Percentiles rank a stretch among this genome's conserved stretches.
These are phyloP conservation scores for Saguinus midas DNA, from an alignment of 2,113 vertebrate species.

Conservation along the genomic window DNA sequence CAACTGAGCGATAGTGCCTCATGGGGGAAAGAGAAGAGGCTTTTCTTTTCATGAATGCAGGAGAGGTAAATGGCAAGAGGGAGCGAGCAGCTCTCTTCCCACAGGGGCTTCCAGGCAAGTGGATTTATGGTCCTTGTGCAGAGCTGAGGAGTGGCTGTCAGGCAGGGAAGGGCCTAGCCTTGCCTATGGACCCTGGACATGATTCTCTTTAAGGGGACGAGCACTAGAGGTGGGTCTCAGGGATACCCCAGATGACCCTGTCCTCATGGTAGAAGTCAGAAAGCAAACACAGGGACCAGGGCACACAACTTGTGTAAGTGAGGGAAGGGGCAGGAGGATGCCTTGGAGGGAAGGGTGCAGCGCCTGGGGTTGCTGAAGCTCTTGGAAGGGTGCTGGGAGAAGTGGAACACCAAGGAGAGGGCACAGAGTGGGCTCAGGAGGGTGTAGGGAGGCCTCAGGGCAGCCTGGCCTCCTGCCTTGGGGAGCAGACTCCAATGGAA, in stretches of 20 bases:
- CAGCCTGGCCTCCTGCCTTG: not conserved
- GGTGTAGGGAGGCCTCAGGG: not conserved
- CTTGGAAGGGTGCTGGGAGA: not conserved
- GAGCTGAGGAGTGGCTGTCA: not conserved
- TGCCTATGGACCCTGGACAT: not conserved
- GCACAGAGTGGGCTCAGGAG: not conserved
- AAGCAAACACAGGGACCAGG: no score
- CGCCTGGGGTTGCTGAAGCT: not conserved
- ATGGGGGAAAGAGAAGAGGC: fast-evolving
- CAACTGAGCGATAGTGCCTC: no score
- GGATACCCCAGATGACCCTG: not conserved
- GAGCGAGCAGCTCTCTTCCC: no score
- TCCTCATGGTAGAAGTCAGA: not conserved
- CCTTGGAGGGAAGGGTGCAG: not conserved
- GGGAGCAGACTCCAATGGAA: no score
- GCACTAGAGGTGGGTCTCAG: not conserved
- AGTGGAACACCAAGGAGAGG: not conserved
- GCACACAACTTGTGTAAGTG: fast-evolving
- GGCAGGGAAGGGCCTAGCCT: not conserved
- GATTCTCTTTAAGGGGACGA: not conserved
- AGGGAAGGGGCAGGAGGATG: not conserved
- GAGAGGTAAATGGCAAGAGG: not conserved
- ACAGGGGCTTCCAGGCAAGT: fast-evolving
- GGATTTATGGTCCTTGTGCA: fast-evolving
- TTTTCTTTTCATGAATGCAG: not conserved